These are phyloP conservation scores for Helogale parvula DNA, from an alignment of 2,113 vertebrate species.

Conservation along the genomic window DNA sequence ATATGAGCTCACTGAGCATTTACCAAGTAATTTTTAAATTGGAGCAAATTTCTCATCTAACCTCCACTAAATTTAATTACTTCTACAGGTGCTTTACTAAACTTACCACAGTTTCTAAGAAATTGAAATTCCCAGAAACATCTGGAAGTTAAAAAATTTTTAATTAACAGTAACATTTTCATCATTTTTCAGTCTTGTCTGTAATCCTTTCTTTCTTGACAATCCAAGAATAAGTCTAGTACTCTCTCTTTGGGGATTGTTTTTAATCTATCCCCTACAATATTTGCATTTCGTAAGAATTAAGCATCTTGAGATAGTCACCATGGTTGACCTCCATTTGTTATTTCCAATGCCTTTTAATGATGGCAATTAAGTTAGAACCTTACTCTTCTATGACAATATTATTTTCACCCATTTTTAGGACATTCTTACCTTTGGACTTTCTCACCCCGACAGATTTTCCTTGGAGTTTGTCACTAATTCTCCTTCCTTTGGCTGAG, in stretches of 20 bases:
- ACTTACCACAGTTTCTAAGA: background rate
- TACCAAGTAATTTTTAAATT: background rate
- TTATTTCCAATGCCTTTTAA: background rate
- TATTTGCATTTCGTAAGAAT: conserved; percentile 35
- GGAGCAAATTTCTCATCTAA: background rate
- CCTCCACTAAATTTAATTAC: background rate
- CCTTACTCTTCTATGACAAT: background rate
- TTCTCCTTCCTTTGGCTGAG: background rate
- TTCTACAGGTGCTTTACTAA: conserved; percentile 19
- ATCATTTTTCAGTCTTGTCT: conserved; percentile 14
- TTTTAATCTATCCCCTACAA: background rate
- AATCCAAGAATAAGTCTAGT: conserved; percentile 24
- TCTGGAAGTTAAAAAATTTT: background rate
- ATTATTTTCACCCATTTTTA: background rate
- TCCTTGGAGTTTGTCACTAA: background rate
- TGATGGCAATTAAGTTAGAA: background rate
- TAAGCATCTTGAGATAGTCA: conserved; percentile 10
- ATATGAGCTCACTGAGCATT: background rate
- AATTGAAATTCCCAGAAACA: conserved; percentile 19
- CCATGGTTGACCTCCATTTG: background rate
- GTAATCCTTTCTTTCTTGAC: conserved; percentile 38
- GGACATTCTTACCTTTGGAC: background rate
- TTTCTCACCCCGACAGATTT: background rate
- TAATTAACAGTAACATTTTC: conserved; percentile 39
- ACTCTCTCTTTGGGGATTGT: background rate